Conservation (phyloP, 2,888 invertebrate species). For the Lamellibrachia satsuma region DNA sequence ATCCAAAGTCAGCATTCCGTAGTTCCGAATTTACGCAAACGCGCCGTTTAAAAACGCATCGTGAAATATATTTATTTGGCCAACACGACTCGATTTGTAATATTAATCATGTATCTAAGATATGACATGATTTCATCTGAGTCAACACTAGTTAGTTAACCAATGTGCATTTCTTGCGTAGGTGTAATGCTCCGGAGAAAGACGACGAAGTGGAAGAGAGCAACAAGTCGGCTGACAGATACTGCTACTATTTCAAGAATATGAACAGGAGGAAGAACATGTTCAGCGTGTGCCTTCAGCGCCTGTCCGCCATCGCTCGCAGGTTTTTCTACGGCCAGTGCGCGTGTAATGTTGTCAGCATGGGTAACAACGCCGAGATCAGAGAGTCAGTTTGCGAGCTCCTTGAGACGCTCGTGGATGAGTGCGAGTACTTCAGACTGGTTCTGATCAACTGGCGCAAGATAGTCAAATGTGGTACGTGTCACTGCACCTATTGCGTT, state of each 20-base stretch:
- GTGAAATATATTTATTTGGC: no score
- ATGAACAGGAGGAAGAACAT: not conserved
- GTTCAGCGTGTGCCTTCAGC: not conserved
- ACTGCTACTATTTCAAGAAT: not conserved
- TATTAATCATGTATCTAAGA: no score
- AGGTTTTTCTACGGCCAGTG: not conserved
- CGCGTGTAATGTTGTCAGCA: not conserved
- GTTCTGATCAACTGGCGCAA: not conserved
- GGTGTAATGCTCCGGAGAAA: not conserved
- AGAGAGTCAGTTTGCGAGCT: not conserved
- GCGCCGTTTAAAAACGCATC: no score
- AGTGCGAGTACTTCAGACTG: conserved; percentile 4
- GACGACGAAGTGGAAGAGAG: not conserved
- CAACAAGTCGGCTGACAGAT: not conserved
- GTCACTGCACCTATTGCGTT: not conserved
- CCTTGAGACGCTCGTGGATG: not conserved
- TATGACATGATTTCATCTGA: no score
- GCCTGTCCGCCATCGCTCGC: not conserved
- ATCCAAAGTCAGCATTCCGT: no score
- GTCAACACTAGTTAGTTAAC: not conserved
- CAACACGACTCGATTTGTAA: no score
- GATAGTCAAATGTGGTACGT: not conserved
- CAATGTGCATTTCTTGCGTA: not conserved
- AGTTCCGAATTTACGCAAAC: no score
- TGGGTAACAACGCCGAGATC: not conserved